Evolutionary conservation across 2,888 invertebrate genomes (phyloP), one percentile per base, ranked within the genome.

Genomic region (Auanema sp.): DNA sequence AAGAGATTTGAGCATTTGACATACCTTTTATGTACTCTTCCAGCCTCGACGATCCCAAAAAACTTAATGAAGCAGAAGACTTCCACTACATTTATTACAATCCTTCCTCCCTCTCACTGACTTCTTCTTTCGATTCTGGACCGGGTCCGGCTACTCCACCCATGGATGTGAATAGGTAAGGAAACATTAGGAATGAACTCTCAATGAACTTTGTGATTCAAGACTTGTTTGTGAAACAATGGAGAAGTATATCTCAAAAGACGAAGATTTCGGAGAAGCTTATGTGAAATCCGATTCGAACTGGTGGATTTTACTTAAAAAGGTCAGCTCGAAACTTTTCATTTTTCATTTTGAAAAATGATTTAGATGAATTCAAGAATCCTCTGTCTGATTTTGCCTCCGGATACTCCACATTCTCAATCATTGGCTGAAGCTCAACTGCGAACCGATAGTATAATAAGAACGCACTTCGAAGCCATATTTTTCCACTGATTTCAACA

Each of bases 1-100:
- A 33, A 65, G 71, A 33, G 33, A 62, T 24, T 53, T 16, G 47
- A 33, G 10, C 42, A 21, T 40, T 42, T 52, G 18, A 52, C 12
- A n/a, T 52, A 49, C 67, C 16, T 47, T 47, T 47, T 24, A 24
- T 58, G 12, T n/a, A n/a, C n/a, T 33, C 33, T 33, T 33, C 33
- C 62, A 33, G 33, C 33, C 4, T 62, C 64, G 16, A 50, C 54
- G 18, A 23, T 57, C 2, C 54, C 74, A 42, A 57, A 68, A 58
- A 33, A 8, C 33, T 33, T 33, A 33, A 33, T 33, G 33, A 33
- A 33, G 33, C 33, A 33, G 33, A 66, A 11, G 75, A 71, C 43
- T 82, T 79, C 65, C 80, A 82, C 58, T 82, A 79, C 69, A 78
- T 82, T 41, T 82, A 82, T 65, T 83, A 69, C 75, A 82, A 82